phyloP scores from a whole-genome alignment of 2,888 invertebrate genomes.

The Globia sparganii region DNA sequence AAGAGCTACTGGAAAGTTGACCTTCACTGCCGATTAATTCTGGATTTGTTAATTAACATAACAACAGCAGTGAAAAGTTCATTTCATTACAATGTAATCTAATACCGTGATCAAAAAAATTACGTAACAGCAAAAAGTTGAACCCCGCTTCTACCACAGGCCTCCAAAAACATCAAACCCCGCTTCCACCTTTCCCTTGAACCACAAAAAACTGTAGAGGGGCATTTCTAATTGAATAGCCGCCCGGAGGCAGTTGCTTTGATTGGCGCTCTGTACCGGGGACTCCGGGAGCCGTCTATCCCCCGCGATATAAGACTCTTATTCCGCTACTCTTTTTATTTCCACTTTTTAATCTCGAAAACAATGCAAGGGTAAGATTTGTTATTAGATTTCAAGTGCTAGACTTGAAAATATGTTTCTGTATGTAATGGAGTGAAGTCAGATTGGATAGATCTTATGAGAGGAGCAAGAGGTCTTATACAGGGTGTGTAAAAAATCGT shows the following conservation, averaged over 20 bases:
- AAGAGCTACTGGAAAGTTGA: not conserved
- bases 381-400: slow-evolving; percentile 17
- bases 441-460: not conserved
- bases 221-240: slow-evolving; percentile 82
- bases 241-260: slow-evolving; percentile 74
- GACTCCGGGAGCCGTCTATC: slow-evolving; percentile 44
- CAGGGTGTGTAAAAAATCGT: no score
- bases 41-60: not conserved
- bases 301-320: slow-evolving; percentile 53
- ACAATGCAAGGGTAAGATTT: slow-evolving; percentile 41
- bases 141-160: not conserved
- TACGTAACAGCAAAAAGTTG: not conserved
- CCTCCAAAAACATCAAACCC: not conserved
- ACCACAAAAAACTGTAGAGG: slow-evolving; percentile 51
- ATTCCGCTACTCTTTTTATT: slow-evolving; percentile 50
- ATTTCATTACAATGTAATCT: not conserved
- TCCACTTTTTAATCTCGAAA: slow-evolving; percentile 63
- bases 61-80: not conserved
- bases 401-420: not conserved
- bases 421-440: not conserved
- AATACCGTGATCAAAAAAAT: not conserved
- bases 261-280: slow-evolving; percentile 73
- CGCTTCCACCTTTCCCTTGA: slow-evolving; percentile 40
- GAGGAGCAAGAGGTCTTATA: no score
- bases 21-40: not conserved